A percentile compares a stretch with the other conserved stretches of the same genome.
phyloP scores from a whole-genome alignment of 1,140 invertebrate genomes.

The Zaprionus capensis region DNA sequence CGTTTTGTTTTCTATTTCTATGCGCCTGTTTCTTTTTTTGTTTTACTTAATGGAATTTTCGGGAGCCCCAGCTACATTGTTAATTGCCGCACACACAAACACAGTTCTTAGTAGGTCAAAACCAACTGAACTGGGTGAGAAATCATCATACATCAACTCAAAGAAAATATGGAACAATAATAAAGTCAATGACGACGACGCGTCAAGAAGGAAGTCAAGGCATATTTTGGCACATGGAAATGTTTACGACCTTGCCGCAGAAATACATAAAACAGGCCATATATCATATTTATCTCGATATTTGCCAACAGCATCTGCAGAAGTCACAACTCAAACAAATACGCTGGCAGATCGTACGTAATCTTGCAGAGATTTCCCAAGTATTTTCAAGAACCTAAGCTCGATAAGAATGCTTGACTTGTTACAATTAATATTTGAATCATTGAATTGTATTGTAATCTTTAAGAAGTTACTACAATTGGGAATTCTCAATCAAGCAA shows the following conservation, averaged over 20 bases:
- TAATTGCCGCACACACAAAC: constrained; percentile 10
- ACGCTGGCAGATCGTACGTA: background rate
- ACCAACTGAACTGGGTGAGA: constrained; percentile 26
- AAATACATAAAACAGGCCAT: constrained; percentile 33
- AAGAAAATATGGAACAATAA: constrained; percentile 14
- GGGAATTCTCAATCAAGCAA: too few relatives aligned
- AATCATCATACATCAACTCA: constrained; percentile 27
- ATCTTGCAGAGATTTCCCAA: background rate
- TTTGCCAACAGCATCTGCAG: constrained; percentile 24
- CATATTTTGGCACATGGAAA: constrained; percentile 58
- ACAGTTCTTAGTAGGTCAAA: constrained; percentile 63
- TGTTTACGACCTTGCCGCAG: constrained; percentile 61
- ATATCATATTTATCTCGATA: constrained; percentile 57
- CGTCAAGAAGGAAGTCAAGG: constrained; percentile 40
- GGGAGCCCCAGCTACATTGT: constrained; percentile 23
- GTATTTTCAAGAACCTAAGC: too few relatives aligned
- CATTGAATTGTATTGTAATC: too few relatives aligned
- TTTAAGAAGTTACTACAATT: too few relatives aligned
- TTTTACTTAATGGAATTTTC: constrained; percentile 23
- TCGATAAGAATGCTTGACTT: too few relatives aligned
- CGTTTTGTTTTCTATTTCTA: constrained; percentile 21
- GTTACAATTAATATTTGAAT: too few relatives aligned
- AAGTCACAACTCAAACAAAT: constrained; percentile 14
- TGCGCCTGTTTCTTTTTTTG: background rate
- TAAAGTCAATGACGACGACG: constrained; percentile 41